Conservation (phyloP, 1,140 invertebrate genomes). For the Lanistes nyassanus region DNA sequence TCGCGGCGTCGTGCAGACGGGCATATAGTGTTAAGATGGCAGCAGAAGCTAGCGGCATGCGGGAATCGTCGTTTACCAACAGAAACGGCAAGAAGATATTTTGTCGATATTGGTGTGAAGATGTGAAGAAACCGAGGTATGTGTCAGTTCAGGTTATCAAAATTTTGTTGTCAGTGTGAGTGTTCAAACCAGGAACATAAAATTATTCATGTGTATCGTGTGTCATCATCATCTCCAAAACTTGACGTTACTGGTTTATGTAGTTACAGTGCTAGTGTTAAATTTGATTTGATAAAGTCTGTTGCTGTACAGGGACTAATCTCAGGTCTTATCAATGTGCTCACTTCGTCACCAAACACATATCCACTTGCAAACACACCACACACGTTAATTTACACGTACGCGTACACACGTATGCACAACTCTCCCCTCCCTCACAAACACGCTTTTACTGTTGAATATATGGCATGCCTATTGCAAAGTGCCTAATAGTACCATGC, state of each 20-base stretch:
- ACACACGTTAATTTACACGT: background rate
- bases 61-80: conserved; percentile 12
- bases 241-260: background rate
- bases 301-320: background rate
- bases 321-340: background rate
- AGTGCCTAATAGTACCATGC: too few species aligned
- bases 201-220: background rate
- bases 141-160: background rate
- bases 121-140: conserved; percentile 17
- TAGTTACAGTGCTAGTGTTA: background rate
- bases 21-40: too few species aligned
- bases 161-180: background rate
- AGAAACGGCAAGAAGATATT: conserved; percentile 17
- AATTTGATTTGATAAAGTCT: background rate
- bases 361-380: background rate
- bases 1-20: too few species aligned
- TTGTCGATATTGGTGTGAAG: conserved; percentile 22
- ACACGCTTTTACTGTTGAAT: too few species aligned
- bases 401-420: background rate
- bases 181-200: background rate
- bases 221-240: background rate
- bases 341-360: background rate
- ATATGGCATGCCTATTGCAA: too few species aligned
- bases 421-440: background rate
- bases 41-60: background rate